A percentile compares a stretch with the other conserved stretches of the same genome.
Conservation (phyloP, 2,888 invertebrate genomes). For the Drosophila mulleri region DNA sequence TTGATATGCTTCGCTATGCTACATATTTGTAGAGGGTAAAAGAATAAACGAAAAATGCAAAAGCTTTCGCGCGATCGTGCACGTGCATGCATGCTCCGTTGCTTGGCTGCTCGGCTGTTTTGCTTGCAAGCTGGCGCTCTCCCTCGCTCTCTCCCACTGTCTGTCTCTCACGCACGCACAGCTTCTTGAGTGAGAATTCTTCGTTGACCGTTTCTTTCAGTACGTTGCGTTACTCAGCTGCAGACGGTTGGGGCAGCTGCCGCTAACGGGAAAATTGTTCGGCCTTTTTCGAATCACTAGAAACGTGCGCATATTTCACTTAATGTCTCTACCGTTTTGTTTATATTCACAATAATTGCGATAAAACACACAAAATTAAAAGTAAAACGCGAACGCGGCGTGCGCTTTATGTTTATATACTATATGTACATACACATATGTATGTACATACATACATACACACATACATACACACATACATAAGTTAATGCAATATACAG, state of each 20-base stretch:
- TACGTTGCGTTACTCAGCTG: constrained; percentile 52
- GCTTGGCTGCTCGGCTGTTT: background rate
- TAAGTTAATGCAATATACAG: background rate
- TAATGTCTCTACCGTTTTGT: constrained; percentile 43
- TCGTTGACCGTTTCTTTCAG: constrained; percentile 60
- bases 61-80: constrained; percentile 53
- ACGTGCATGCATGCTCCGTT: constrained; percentile 43
- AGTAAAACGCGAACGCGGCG: constrained; percentile 44
- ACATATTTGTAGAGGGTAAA: constrained; percentile 15
- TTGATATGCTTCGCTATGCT: background rate
- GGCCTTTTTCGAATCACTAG: constrained; percentile 49
- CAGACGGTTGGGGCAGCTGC: constrained; percentile 46
- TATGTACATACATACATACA: background rate
- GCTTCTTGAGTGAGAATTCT: constrained; percentile 44
- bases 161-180: constrained; percentile 38
- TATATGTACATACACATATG: background rate
- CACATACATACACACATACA: background rate
- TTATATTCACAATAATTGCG: constrained; percentile 63
- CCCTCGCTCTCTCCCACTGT: background rate
- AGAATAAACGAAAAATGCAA: constrained; percentile 11
- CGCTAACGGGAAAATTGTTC: constrained; percentile 36
- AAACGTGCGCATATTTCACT: constrained; percentile 61
- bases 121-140: background rate
- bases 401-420: constrained; percentile 28
- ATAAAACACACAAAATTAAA: constrained; percentile 60